Evolutionary conservation across 2,797 vertebrate genomes (phyloP), one percentile per base, ranked within the genome.

Genomic region (Arrhamphus sclerolepis): DNA sequence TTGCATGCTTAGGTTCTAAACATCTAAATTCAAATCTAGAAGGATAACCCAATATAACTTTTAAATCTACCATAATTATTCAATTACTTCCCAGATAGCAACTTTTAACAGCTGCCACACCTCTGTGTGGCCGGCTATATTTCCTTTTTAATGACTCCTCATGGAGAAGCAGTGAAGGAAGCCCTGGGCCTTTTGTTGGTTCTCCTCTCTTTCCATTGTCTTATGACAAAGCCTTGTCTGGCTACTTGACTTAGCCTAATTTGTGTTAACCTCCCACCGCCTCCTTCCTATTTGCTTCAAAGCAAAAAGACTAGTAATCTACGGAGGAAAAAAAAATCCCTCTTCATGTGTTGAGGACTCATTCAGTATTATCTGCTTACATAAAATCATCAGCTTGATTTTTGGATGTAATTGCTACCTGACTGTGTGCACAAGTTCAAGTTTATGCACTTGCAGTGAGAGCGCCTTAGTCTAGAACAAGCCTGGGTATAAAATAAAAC

Each of bases 71-170:
- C 26, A 17, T 22, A 3, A 22, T 17, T 20, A 5, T n/a, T n/a
- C n/a, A 49, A 40, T 41, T 7, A 31, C 5, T 19, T 19, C 13
- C 10, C 9, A 44, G 31, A 61, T 29, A 5, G 34, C 20, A 31
- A 8, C 24, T 16, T 20, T 18, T 54, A 20, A 44, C 13, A 44
- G 62, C 41, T 43, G 62, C 38, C 55, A 6, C 24, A 42, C 46
- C 6, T 60, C 21, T 81, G 66, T 75, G 68, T 74, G 69, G 67
- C 52, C 75, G 5, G 72, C 67, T 70, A 26, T 24, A 56, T 86
- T 78, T 82, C 77, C 70, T 77, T 70, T 52, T 29, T 80, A 85
- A 80, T 87, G 85, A 56, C 81, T 83, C 81, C 78, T 78, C 54
- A 56, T 68, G 72, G 80, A 69, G 79, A 51, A n/a, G 17, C 60